Base-by-base conservation (phyloP, 2,797 vertebrate genomes). In the Crocidura indochinensis region DNA sequence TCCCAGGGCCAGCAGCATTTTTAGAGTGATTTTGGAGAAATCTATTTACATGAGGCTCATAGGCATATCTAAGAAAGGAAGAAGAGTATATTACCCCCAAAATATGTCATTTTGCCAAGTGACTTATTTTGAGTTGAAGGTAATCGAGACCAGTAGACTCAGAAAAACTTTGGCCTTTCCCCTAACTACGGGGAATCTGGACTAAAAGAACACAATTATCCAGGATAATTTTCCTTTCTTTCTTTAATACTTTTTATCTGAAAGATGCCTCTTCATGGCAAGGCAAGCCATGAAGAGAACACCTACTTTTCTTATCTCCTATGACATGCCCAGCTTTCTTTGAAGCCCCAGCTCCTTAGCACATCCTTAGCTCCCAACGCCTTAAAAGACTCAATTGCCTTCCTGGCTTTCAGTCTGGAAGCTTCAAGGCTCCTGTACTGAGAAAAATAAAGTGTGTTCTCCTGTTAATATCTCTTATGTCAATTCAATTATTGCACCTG, bases 21-120 rank as follows among this genome's bases (percentile, higher is more conserved):
- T 27, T 69, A 31, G 72, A 75, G 89, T 79, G 31, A 7, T 56
- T 82, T 92, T 88, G 53, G 26, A 91, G 38, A 84, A 81, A 77
- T 76, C 20, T 49, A 65, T 73, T 38, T 80, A 38, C 56, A 44
- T 69, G 68, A 84, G 51, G 51, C 69, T 84, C 64, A 10, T 2
- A 62, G 64, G 60, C 60, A 71, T 27, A 8, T 46, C 69, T 49
- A 80, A 22, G 38, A 72, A 72, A 19, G 20, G 38, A 19, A 72
- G n/a, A 26, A 68, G 31, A 72, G 3, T 72, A 44, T 11, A 26
- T 3, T 22, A 11, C 22, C 17, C 38, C 22, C 38, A 72, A 72
- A 72, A 72, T 31, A 7, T 26, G 44, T 11, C 10, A 24, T 10
- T 72, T 12, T 10, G 9, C 10, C 71, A 46, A 6, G 38, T 2